A percentile compares a stretch with the other conserved stretches of the same genome.
phyloP scores from a whole-genome alignment of 2,797 vertebrate species.

The Xerus rutilus region DNA sequence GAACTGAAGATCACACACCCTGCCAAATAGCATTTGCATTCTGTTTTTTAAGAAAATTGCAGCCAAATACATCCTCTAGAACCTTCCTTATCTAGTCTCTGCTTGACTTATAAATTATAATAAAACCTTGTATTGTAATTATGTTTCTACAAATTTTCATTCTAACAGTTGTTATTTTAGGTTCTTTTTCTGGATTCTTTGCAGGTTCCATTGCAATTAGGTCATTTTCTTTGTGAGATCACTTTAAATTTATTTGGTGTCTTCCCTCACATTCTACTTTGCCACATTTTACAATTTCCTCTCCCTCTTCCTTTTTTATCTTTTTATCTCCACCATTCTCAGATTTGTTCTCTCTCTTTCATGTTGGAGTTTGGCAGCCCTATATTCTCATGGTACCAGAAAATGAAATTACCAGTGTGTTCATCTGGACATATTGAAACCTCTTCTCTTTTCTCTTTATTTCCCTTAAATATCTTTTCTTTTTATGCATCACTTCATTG shows the following conservation, averaged over 20 bases:
- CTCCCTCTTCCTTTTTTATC: neutral
- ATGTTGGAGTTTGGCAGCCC: neutral
- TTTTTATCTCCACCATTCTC: neutral
- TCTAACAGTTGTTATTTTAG: slow-evolving; percentile 55
- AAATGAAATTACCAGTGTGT: neutral
- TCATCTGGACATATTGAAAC: neutral
- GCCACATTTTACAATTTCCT: neutral
- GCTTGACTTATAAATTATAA: slow-evolving; percentile 40
- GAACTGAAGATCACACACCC: neutral
- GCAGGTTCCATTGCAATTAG: neutral
- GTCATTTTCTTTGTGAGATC: slow-evolving; percentile 51
- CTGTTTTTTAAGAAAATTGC: slow-evolving; percentile 40
- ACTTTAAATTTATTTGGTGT: neutral
- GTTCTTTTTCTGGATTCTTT: slow-evolving; percentile 38
- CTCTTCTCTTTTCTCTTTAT: neutral
- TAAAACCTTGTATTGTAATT: slow-evolving; percentile 37
- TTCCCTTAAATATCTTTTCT: neutral
- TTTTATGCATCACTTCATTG: slow-evolving; percentile 23
- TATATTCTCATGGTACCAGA: slow-evolving; percentile 5
- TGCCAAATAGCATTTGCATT: neutral
- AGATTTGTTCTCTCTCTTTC: neutral
- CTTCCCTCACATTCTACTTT: neutral
- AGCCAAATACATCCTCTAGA: slow-evolving; percentile 8
- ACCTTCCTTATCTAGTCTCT: slow-evolving; percentile 43
- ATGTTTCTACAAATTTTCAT: slow-evolving; percentile 58